A percentile compares a stretch with the other conserved stretches of the same genome.
These are phyloP conservation scores for Oithona nana DNA, from an alignment of 2,888 invertebrate genomes.

Conservation along the genomic window DNA sequence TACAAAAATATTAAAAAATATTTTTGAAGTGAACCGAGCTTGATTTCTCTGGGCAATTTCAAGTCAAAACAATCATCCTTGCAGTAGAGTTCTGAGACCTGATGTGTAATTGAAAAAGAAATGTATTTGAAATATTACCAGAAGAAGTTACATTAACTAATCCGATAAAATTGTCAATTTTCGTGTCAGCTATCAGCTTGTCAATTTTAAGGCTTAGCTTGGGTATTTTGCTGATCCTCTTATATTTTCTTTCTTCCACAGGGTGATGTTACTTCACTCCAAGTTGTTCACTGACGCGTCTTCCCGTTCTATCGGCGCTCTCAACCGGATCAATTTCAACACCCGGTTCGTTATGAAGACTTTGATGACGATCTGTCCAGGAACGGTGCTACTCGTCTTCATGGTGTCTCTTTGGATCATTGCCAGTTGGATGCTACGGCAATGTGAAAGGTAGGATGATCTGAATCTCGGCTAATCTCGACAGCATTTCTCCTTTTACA, in stretches of 20 bases:
- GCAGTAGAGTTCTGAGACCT: no score
- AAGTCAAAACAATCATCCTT: no score
- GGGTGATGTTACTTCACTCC: conserved; percentile 97
- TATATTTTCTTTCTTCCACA: background rate
- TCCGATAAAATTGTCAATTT: no score
- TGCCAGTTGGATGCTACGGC: conserved; percentile 93
- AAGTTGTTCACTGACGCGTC: conserved; percentile 99
- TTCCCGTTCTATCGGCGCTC: conserved; percentile 63
- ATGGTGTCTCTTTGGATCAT: conserved; percentile 99
- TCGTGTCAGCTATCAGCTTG: no score
- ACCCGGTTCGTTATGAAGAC: conserved; percentile 80
- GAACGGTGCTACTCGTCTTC: conserved; percentile 84
- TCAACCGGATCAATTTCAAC: conserved; percentile 80
- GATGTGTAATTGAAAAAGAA: no score
- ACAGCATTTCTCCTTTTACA: no score
- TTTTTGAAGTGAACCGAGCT: no score
- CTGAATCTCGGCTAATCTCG: no score
- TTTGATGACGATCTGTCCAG: conserved; percentile 98
- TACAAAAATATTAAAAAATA: no score
- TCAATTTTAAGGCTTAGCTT: no score
- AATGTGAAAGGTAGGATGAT: conserved; percentile 92
- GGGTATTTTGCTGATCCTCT: background rate
- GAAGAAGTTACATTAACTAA: no score
- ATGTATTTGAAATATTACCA: background rate
- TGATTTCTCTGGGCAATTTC: no score